phyloP scores from a whole-genome alignment of 2,888 invertebrate species.

The Teleogryllus oceanicus region DNA sequence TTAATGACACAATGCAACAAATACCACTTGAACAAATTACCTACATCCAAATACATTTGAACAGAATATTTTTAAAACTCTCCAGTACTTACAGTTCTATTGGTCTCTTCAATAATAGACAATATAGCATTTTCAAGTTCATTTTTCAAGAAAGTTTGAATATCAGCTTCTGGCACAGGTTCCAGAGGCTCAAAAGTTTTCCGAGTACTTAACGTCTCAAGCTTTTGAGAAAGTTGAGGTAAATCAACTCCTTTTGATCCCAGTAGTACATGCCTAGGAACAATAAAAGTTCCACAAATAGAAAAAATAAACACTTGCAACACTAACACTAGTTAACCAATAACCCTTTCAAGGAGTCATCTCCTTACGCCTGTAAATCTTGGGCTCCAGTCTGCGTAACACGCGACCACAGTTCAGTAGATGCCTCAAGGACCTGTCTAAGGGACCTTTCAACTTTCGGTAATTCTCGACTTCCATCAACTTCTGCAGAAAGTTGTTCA shows the following conservation, averaged over 20 bases:
- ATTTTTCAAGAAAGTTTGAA: slow-evolving; percentile 84
- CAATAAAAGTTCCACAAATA: slow-evolving; percentile 32
- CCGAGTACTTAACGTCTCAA: slow-evolving; percentile 82
- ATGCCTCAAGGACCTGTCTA: slow-evolving; percentile 86
- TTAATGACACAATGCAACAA: too few species aligned
- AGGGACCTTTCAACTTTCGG: slow-evolving; percentile 76
- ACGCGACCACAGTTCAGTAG: slow-evolving; percentile 81
- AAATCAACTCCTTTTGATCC: slow-evolving; percentile 91
- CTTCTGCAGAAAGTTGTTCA: slow-evolving; percentile 84
- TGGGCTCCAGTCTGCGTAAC: slow-evolving; percentile 76
- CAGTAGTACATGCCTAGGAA: slow-evolving; percentile 74
- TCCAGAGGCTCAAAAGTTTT: slow-evolving; percentile 85
- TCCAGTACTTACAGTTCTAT: slow-evolving; percentile 66
- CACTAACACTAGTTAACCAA: slow-evolving; percentile 27
- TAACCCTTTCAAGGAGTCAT: neutral
- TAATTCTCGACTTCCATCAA: slow-evolving; percentile 76
- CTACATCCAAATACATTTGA: too few species aligned
- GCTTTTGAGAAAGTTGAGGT: slow-evolving; percentile 86
- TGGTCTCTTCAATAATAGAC: slow-evolving; percentile 84
- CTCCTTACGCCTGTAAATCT: slow-evolving; percentile 85
- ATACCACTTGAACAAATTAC: too few species aligned
- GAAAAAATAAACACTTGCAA: neutral
- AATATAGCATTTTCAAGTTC: slow-evolving; percentile 92
- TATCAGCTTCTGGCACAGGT: slow-evolving; percentile 86
- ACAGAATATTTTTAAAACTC: too few species aligned